Base-by-base conservation (phyloP, 2,888 invertebrate species). In the Phytoseiulus persimilis region DNA sequence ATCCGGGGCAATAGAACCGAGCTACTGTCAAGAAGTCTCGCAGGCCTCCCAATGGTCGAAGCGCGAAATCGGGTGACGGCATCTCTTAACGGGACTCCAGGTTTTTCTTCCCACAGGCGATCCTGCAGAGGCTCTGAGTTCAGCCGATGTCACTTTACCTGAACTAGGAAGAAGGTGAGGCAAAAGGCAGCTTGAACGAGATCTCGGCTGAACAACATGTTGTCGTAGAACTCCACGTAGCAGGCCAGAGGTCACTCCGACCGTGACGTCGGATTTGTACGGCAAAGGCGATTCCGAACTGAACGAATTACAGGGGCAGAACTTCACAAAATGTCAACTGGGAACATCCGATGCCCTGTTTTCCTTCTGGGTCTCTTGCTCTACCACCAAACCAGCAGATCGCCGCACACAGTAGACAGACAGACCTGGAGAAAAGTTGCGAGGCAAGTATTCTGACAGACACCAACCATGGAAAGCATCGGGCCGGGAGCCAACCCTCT, bases 401-500 rank as follows among this genome's bases (percentile, higher is more conserved):
- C 39, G 39, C 65, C 18, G 65, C 65, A 65, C 65, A 65, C 65
- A 65, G 65, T 65, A 65, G 65, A 23, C 65, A 28, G 65, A 65
- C 28, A 28, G 65, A 65, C 9, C 65, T 65, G 65, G 18, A 65
- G 65, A 65, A 65, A 65, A 65, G 65, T 65, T 65, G 65, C 65
- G 65, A 65, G 65, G 18, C 65, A 65, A 65, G 65, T 65, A 65
- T 65, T 65, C 65, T 65, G 65, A 65, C 65, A 65, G 65, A 65
- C 14, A 65, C 65, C 65, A 65, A 65, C 65, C 65, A 65, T 65
- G 65, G 65, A 1, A 65, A 65, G 65, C 65, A 65, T 65, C 65
- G 65, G 65, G 65, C 65, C 65, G 65, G 65, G 65, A 65, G 65
- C 65, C 65, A 65, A 65, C 65, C 65, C 65, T 65, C 65, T 65